Conservation (phyloP, 2,797 vertebrate species). For the Margarornis squamiger region DNA sequence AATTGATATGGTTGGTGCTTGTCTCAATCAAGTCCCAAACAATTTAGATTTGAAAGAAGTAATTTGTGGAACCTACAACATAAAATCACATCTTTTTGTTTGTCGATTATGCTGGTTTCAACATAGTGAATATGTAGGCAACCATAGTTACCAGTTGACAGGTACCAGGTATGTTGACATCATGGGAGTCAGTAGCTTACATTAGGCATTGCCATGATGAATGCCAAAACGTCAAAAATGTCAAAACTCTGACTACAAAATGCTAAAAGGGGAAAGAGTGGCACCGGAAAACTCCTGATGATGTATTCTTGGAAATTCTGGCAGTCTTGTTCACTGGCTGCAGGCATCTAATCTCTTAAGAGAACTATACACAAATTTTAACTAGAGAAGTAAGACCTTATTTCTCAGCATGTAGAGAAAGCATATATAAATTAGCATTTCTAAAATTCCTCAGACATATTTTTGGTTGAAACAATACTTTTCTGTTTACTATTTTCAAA, state of each 20-base stretch:
- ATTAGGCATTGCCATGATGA: rapidly evolving
- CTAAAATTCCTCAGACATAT: neutral
- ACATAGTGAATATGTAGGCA: neutral
- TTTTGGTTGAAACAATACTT: neutral
- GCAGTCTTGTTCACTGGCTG: neutral
- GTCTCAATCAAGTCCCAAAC: neutral
- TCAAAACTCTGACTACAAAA: neutral
- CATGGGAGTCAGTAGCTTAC: neutral
- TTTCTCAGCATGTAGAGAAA: neutral
- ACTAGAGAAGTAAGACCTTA: neutral
- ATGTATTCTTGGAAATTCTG: neutral
- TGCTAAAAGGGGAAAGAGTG: neutral
- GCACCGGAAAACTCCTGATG: neutral
- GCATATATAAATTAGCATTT: neutral
- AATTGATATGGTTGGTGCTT: neutral
- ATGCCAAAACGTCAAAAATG: neutral
- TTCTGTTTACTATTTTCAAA: neutral
- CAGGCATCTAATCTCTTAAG: neutral
- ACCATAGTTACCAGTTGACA: neutral
- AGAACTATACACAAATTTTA: neutral
- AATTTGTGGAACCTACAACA: neutral
- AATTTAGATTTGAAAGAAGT: neutral
- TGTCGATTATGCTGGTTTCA: neutral
- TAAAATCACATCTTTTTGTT: neutral
- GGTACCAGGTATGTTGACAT: neutral